Base-by-base conservation (phyloP, 1,140 invertebrate genomes). In the Stratiolaelaps scimitus region DNA sequence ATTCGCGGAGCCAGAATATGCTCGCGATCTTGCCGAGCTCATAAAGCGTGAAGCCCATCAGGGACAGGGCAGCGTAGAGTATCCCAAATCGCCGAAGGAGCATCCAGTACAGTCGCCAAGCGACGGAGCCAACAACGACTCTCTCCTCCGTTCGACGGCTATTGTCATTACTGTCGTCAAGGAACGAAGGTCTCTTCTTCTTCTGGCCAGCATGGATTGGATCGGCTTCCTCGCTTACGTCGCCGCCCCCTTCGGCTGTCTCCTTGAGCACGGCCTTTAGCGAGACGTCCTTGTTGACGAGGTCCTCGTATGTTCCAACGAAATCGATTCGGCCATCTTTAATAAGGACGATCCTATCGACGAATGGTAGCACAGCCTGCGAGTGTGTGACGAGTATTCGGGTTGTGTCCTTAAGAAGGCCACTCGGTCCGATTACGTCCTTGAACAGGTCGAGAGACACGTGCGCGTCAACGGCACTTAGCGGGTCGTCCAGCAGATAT, bases 371-470 rank as follows among this genome's bases (percentile, higher is more conserved):
- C 72, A 75, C 76, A 65, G 76, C 73, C 30, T 77, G 72, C 26
- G 73, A 72, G 67, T 78, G 75, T 0, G 76, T 78, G 10, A 78
- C 75, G 13, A 77, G 69, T n/a, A 79, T 69, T 46, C 76, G 67
- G 4, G 77, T 78, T 73, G 69, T 92, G 45, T 81, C 79, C 68
- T 84, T 84, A 20, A 92, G 75, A 1, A 92, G 67, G 19, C 89
- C 88, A 65, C 80, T 82, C 7, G 86, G 84, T 53, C 88, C 86
- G 44, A 88, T 82, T 47, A 89, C 84, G 72, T 92, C 84, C 69
- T 95, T 89, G 74, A 96, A 95, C 67, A 97, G 92, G 73, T 94
- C 89, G 76, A 90, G 91, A 7, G 89, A 88, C 15, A 96, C 92
- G 75, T 96, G 91, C 43, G 86, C 84, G 75, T 97, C 92, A 4